phyloP scores from a whole-genome alignment of 1,140 invertebrate species.

The Eufriesea mexicana region DNA sequence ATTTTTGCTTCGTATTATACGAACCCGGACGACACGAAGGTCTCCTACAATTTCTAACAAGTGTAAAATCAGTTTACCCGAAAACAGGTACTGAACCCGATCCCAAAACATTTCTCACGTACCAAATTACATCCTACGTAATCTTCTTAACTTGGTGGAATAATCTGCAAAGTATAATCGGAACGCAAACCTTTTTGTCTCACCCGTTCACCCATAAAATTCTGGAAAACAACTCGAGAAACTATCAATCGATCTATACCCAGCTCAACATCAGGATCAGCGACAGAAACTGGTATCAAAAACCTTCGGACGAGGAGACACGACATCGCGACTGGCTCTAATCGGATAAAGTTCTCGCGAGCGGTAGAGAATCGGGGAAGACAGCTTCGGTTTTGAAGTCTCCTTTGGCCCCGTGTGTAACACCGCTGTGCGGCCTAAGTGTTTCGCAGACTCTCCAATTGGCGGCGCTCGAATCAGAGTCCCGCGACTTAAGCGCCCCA shows the following conservation, averaged over 20 bases:
- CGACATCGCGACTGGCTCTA: constrained; percentile 5
- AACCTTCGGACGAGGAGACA: constrained; percentile 26
- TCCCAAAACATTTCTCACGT: background rate
- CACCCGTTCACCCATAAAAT: background rate
- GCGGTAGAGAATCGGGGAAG: constrained; percentile 34
- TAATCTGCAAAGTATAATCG: background rate
- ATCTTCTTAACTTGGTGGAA: background rate
- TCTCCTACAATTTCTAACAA: too few relatives aligned
- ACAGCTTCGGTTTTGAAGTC: constrained; percentile 39
- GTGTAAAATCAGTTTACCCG: too few relatives aligned
- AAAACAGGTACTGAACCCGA: too few relatives aligned
- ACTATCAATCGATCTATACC: background rate
- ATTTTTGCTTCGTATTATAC: too few relatives aligned
- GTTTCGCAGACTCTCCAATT: constrained; percentile 34
- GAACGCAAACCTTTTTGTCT: background rate
- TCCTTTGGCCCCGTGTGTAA: constrained; percentile 1
- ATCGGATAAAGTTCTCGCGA: constrained; percentile 60
- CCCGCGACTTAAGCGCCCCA: constrained; percentile 4
- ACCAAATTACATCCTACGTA: background rate
- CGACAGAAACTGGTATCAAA: constrained; percentile 49
- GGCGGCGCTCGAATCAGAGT: constrained; percentile 28
- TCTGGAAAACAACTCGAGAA: background rate
- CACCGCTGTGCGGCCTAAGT: constrained; percentile 23
- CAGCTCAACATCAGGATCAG: background rate
- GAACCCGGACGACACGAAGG: too few relatives aligned